Conservation (phyloP, 2,797 vertebrate species). For the Chelidonichthys spinosus region DNA sequence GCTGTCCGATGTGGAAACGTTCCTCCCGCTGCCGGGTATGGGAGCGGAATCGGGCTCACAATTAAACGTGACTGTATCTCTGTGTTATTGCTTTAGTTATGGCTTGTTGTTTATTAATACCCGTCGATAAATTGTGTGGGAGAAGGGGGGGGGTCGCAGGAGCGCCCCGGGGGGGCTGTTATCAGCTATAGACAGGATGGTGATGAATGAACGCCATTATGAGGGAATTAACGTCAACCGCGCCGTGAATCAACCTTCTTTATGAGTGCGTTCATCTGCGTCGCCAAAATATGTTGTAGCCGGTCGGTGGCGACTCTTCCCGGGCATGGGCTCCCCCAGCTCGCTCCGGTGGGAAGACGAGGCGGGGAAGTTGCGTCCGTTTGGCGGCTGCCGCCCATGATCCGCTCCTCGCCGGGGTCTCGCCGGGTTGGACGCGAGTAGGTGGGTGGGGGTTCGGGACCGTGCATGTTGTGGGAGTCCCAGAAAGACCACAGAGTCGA, state of each 20-base stretch:
- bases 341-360: conserved; percentile 14
- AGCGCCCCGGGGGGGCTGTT: conserved; percentile 54
- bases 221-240: conserved; percentile 60
- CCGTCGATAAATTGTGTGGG: conserved; percentile 55
- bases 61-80: conserved; percentile 16
- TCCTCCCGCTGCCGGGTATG: conserved; percentile 37
- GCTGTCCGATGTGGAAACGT: conserved; percentile 70
- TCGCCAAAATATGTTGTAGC: conserved; percentile 37
- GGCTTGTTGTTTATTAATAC: conserved; percentile 49
- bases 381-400: conserved; percentile 61
- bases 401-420: conserved; percentile 17
- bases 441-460: conserved; percentile 22
- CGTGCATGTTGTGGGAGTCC: conserved; percentile 29
- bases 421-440: conserved; percentile 17
- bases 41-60: conserved; percentile 54
- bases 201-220: conserved; percentile 79
- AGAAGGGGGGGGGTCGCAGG: conserved; percentile 28
- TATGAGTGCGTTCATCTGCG: conserved; percentile 40
- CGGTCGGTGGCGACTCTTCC: conserved; percentile 23
- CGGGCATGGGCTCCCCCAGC: conserved; percentile 20
- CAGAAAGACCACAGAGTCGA: conserved; percentile 15
- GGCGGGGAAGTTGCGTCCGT: conserved; percentile 56
- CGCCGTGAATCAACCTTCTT: conserved; percentile 55
- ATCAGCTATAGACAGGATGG: conserved; percentile 64
- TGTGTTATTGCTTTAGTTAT: conserved; percentile 47